Conservation (phyloP, 2,113 vertebrate genomes). For the Uria lomvia region DNA sequence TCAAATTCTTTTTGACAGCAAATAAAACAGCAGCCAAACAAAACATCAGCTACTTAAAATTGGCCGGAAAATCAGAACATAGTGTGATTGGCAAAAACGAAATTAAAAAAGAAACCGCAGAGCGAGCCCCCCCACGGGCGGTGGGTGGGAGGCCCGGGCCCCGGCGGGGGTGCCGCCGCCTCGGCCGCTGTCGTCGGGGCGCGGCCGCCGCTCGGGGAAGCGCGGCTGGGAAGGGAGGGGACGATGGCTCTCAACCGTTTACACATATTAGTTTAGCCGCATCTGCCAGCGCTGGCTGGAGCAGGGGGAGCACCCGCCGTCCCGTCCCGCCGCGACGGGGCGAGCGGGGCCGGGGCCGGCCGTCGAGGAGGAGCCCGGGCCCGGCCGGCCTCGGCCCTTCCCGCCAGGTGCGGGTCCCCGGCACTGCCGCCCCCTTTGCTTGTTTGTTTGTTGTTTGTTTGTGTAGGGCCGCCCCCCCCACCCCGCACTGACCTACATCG, state of each 20-base stretch:
- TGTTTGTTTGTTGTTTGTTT: slow-evolving; percentile 15
- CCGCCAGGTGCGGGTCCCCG: slow-evolving; percentile 69
- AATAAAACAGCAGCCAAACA: slow-evolving; percentile 94
- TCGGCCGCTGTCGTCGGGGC: background rate
- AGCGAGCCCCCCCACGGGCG: background rate
- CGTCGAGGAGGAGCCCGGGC: background rate
- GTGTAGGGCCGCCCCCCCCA: slow-evolving; percentile 46
- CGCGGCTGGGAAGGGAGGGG: slow-evolving; percentile 52
- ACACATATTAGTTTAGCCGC: slow-evolving; percentile 75
- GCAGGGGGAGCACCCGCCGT: background rate
- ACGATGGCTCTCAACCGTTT: slow-evolving; percentile 73
- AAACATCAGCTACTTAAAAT: slow-evolving; percentile 87
- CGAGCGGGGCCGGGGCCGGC: background rate
- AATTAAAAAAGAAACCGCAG: background rate
- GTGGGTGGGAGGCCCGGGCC: background rate
- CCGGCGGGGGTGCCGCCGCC: background rate
- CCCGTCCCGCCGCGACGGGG: background rate
- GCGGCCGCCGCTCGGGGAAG: slow-evolving; percentile 60
- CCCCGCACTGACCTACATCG: slow-evolving; percentile 77
- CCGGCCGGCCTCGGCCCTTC: slow-evolving; percentile 75
- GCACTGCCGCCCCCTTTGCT: background rate
- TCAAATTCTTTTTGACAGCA: slow-evolving; percentile 97
- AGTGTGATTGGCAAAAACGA: slow-evolving; percentile 30
- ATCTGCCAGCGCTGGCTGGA: slow-evolving; percentile 70
- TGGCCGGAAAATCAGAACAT: slow-evolving; percentile 69